phyloP scores from a whole-genome alignment of 2,113 vertebrate species.

The Vanacampus margaritifer region DNA sequence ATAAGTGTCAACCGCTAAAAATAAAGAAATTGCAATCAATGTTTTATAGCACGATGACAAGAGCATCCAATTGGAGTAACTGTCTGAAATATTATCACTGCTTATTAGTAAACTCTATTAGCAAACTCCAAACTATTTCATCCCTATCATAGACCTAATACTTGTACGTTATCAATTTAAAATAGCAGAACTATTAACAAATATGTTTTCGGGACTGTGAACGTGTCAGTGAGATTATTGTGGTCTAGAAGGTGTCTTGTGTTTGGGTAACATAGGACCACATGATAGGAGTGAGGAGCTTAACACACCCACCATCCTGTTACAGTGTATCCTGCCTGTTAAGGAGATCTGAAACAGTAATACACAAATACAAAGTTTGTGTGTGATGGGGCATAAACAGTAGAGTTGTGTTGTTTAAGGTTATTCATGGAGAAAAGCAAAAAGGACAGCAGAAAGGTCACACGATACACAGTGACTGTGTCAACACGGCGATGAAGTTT shows the following conservation, averaged over 20 bases:
- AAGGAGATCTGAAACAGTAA: constrained; percentile 69
- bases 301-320: constrained; percentile 72
- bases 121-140: neutral
- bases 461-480: neutral
- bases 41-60: neutral
- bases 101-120: no score
- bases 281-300: constrained; percentile 39
- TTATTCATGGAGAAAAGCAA: neutral
- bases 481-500: neutral
- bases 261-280: constrained; percentile 51
- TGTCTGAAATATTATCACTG: neutral
- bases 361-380: constrained; percentile 36
- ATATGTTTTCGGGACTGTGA: no score
- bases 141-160: neutral
- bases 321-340: constrained; percentile 71
- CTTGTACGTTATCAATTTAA: neutral
- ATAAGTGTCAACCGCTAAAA: neutral
- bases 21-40: neutral
- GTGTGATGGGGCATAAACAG: constrained; percentile 50
- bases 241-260: constrained; percentile 22
- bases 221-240: neutral
- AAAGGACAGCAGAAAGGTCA: neutral
- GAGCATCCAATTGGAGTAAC: no score
- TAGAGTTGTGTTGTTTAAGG: neutral
- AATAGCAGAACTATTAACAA: no score